Conservation (phyloP, 2,888 invertebrate species). For the Epirrhoe alternata region DNA sequence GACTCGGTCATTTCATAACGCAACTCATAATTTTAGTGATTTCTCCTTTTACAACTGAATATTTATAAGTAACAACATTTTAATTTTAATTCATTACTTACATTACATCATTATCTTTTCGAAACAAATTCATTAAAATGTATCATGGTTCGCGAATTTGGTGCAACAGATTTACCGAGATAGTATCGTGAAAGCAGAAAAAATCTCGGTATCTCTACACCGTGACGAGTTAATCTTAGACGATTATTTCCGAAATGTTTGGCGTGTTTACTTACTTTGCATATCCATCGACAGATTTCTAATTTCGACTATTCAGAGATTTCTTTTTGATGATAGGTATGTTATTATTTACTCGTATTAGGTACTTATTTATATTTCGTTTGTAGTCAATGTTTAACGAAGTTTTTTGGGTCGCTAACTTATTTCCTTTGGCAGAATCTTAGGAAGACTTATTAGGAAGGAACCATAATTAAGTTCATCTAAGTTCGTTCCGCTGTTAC, state of each 20-base stretch:
- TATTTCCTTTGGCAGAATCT: too few species aligned
- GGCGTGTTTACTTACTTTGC: conserved; percentile 6
- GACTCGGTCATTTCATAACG: too few species aligned
- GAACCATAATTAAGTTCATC: too few species aligned
- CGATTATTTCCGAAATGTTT: conserved; percentile 6
- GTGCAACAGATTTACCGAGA: not conserved
- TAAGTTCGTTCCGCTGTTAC: too few species aligned
- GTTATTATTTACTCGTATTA: too few species aligned
- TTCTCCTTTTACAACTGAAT: too few species aligned
- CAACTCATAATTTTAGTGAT: too few species aligned
- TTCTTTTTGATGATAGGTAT: not conserved
- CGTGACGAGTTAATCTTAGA: conserved; percentile 6
- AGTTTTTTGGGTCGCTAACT: too few species aligned
- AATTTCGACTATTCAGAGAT: conserved; percentile 3
- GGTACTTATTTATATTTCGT: too few species aligned
- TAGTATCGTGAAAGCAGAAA: conserved; percentile 13
- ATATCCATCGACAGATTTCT: conserved; percentile 15
- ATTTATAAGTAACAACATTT: too few species aligned
- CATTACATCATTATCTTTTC: not conserved
- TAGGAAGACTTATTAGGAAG: too few species aligned
- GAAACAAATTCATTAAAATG: not conserved
- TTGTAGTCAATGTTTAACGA: too few species aligned
- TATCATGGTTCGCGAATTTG: conserved; percentile 1
- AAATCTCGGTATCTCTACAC: conserved; percentile 2
- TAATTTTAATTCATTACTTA: not conserved